Evolutionary conservation across 1,140 invertebrate species (phyloP).

Genomic region (Chlorops oryzae): DNA sequence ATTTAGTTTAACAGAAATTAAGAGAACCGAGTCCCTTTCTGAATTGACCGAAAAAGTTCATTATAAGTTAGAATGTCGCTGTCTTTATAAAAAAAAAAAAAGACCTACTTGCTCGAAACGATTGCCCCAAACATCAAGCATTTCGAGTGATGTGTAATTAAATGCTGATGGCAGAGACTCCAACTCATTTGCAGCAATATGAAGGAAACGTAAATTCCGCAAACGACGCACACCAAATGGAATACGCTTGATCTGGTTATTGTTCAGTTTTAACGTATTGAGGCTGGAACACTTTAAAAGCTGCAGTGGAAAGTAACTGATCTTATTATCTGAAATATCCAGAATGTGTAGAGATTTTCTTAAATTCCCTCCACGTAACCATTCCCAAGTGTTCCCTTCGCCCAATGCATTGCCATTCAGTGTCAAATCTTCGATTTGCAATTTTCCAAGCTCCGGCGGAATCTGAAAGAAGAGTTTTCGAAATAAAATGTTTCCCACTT

Average conservation of each 20-base stretch:
- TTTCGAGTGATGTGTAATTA: conserved; percentile 30
- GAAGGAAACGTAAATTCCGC: conserved; percentile 49
- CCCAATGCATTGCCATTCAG: conserved; percentile 66
- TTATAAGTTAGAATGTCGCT: background rate
- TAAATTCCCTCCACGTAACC: conserved; percentile 54
- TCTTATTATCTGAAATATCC: conserved; percentile 36
- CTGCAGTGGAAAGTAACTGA: conserved; percentile 30
- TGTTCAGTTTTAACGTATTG: conserved; percentile 56
- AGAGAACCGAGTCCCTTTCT: too few species aligned
- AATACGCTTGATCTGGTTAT: conserved; percentile 55
- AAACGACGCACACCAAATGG: conserved; percentile 59
- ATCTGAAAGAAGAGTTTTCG: too few species aligned
- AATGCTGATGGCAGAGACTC: conserved; percentile 47
- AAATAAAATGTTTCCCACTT: background rate
- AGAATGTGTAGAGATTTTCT: conserved; percentile 26
- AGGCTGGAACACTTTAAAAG: conserved; percentile 50
- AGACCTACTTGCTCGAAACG: too few species aligned
- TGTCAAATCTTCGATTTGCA: conserved; percentile 62
- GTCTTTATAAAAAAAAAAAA: too few species aligned
- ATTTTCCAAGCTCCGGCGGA: conserved; percentile 64
- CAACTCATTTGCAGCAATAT: conserved; percentile 52
- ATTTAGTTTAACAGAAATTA: too few species aligned
- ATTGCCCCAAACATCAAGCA: conserved; percentile 42
- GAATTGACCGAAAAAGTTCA: too few species aligned
- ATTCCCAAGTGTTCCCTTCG: conserved; percentile 56